Conservation (phyloP, 2,888 invertebrate species). For the Sturmia bella region DNA sequence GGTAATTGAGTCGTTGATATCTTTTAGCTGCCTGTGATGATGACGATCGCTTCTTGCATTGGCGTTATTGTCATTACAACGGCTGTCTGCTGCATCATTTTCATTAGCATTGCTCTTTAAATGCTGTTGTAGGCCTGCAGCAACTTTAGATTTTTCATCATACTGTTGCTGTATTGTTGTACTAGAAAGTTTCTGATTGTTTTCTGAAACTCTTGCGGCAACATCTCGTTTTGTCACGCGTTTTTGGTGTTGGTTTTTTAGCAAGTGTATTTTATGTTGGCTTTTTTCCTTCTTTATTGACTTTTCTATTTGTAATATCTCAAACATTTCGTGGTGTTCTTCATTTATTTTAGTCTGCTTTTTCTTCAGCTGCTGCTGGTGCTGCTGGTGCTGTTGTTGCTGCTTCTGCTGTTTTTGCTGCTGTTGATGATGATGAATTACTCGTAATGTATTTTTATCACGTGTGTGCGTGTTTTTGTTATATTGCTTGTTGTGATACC, state of each 20-base stretch:
- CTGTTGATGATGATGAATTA: conserved; percentile 76
- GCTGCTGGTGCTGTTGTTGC: conserved; percentile 40
- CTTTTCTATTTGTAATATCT: conserved; percentile 32
- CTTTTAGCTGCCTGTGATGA: conserved; percentile 61
- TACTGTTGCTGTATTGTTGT: conserved; percentile 41
- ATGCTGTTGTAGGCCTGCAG: conserved; percentile 65
- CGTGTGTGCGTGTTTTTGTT: conserved; percentile 79
- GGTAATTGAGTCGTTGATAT: conserved; percentile 19
- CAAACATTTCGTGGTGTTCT: conserved; percentile 6
- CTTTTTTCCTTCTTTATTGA: conserved; percentile 21
- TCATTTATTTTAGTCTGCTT: not conserved
- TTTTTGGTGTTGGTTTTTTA: conserved; percentile 45
- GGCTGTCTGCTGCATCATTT: conserved; percentile 53
- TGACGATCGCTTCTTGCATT: conserved; percentile 59
- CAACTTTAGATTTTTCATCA: conserved; percentile 38
- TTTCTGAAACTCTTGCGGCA: conserved; percentile 45
- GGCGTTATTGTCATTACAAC: conserved; percentile 60
- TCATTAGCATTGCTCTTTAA: conserved; percentile 47
- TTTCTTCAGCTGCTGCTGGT: not conserved
- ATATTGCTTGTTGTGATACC: conserved; percentile 74
- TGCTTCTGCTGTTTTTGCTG: conserved; percentile 50
- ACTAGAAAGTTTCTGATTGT: conserved; percentile 28
- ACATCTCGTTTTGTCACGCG: conserved; percentile 70
- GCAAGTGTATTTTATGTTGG: conserved; percentile 43
- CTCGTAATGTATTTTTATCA: conserved; percentile 75